Conservation (phyloP, 2,113 vertebrate genomes). For the Dasyprocta punctata region DNA sequence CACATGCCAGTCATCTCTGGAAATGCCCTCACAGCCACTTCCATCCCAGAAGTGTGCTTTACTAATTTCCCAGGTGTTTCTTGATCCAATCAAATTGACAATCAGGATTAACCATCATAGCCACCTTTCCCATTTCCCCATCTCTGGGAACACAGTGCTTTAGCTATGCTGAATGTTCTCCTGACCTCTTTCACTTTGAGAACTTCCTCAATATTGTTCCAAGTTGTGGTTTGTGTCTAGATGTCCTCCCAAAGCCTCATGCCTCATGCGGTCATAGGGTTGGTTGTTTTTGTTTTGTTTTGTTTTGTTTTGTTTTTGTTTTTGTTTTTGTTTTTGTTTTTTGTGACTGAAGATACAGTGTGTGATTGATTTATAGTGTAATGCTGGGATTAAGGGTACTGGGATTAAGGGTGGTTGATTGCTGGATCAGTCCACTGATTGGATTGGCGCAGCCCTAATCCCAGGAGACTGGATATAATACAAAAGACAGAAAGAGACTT, state of each 20-base stretch:
- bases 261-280: background rate
- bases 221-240: background rate
- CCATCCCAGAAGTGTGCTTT: background rate
- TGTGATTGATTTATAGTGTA: background rate
- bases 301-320: too few relatives aligned
- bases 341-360: background rate
- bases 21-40: background rate
- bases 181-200: background rate
- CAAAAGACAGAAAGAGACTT: background rate
- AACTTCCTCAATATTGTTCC: background rate
- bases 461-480: background rate
- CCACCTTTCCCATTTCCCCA: background rate
- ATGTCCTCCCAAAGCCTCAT: background rate
- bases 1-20: background rate
- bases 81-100: background rate
- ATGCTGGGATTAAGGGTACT: background rate
- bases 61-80: background rate
- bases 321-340: too few relatives aligned
- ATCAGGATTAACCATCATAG: background rate
- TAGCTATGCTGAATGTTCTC: background rate
- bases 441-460: background rate
- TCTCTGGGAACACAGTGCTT: fast-evolving
- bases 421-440: background rate
- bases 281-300: too few relatives aligned
- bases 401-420: background rate